These are phyloP conservation scores for Corythornis vintsioides DNA, from an alignment of 2,113 vertebrate species.

Conservation along the genomic window DNA sequence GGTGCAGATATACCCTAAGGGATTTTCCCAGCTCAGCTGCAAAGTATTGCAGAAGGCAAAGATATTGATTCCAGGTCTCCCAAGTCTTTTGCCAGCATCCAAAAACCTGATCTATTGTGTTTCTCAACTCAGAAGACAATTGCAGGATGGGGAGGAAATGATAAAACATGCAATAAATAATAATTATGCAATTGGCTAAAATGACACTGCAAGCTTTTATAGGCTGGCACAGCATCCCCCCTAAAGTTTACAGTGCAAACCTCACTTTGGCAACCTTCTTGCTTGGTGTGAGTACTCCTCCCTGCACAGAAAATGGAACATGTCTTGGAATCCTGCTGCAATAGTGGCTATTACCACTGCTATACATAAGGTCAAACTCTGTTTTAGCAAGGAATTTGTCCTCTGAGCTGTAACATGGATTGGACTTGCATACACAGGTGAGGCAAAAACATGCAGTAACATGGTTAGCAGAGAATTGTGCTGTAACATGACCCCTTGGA, in stretches of 20 bases:
- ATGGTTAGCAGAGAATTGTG: not conserved
- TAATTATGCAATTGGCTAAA: not conserved
- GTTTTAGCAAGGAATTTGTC: conserved; percentile 38
- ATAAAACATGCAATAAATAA: not conserved
- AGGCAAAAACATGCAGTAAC: conserved; percentile 44
- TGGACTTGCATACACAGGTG: not conserved
- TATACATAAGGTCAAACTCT: not conserved
- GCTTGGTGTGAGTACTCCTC: not conserved
- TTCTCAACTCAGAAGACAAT: not conserved
- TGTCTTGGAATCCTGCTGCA: not conserved
- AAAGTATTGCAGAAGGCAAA: not conserved
- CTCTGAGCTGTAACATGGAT: not conserved
- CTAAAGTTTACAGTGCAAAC: not conserved
- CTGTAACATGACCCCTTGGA: not conserved
- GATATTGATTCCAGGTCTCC: not conserved
- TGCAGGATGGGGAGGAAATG: not conserved
- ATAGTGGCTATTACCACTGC: not conserved
- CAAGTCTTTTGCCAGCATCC: not conserved
- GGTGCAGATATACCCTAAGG: not conserved
- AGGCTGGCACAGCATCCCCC: not conserved
- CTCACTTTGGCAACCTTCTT: not conserved
- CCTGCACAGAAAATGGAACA: not conserved
- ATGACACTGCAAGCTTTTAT: not conserved
- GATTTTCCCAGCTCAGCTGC: not conserved
- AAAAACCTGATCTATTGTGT: not conserved